Evolutionary conservation across 64 coral and sea anemone species (phyloP), one percentile per base, ranked within the genome.

Genomic region (Pocillopora verrucosa): DNA sequence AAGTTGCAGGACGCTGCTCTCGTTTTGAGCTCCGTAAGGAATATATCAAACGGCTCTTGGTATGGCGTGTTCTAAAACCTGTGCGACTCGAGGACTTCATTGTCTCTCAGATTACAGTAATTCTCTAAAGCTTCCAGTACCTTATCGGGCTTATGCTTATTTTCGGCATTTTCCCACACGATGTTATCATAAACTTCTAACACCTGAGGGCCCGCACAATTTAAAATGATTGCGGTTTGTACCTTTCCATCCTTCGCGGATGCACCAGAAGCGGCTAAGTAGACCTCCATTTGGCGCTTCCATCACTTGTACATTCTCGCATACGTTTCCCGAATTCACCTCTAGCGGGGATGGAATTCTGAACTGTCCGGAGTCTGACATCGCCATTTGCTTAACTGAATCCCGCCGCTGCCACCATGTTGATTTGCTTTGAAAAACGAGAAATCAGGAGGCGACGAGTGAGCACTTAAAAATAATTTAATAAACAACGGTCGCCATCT

Each of bases 171-270:
- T 34, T 38, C 59, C 90, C 90, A 85, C 57, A 65, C 22, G 36
- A 88, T 1, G 62, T 77, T 88, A 61, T 88, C 86, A 15, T 88
- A 88, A 6, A 76, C 86, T 75, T 90, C 63, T 82, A 65, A 73
- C 3, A 51, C 41, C 0, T 51, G 3, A 51, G 3, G 3, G 3
- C 65, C 89, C 36, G 89, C 89, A 90, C 89, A 90, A 83, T 81
- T 90, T 58, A 90, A 90, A 51, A 84, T 77, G 51, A 91, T 91
- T 76, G 69, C 89, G 60, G 89, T 91, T 77, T 91, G 72, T 63
- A 85, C 30, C 30, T 91, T 77, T 26, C 34, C 34, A 34, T 84
- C 72, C 56, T 85, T 77, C 80, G 61, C 89, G 3, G 67, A 38
- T 16, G 80, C 80, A 34, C 80, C 89, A 64, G 89, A 91, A 60